Evolutionary conservation across 2,888 invertebrate species (phyloP).

Genomic region (Drosophila tanythrix): DNA sequence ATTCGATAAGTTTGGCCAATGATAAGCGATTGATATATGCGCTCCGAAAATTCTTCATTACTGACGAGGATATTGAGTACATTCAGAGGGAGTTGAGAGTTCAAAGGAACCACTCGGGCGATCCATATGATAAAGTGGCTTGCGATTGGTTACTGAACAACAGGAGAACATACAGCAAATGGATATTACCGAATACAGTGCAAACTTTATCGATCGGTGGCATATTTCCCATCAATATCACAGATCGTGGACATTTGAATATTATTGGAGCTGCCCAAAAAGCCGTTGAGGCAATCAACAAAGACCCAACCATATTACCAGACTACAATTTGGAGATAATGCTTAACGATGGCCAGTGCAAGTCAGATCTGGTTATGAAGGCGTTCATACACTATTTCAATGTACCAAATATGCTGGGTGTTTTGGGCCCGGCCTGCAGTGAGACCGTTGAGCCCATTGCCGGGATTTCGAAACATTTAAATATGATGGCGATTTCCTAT

Average conservation of each 20-base stretch:
- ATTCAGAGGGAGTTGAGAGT: slow-evolving; percentile 39
- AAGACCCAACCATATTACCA: slow-evolving; percentile 86
- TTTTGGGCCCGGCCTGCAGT: slow-evolving; percentile 92
- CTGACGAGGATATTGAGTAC: slow-evolving; percentile 38
- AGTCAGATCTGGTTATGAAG: slow-evolving; percentile 90
- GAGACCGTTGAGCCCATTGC: slow-evolving; percentile 93
- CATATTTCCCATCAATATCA: slow-evolving; percentile 88
- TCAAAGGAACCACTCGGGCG: neutral
- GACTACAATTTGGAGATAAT: slow-evolving; percentile 87
- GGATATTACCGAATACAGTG: slow-evolving; percentile 82
- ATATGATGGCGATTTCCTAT: slow-evolving; percentile 90
- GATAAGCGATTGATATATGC: slow-evolving; percentile 69
- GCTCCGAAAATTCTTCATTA: slow-evolving; percentile 65
- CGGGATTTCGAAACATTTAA: slow-evolving; percentile 90
- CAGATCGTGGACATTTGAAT: slow-evolving; percentile 86
- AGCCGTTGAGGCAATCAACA: slow-evolving; percentile 88
- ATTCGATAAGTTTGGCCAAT: slow-evolving; percentile 87
- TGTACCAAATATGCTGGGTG: slow-evolving; percentile 87
- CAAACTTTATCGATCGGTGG: slow-evolving; percentile 75
- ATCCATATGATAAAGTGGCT: slow-evolving; percentile 84
- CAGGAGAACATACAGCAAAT: slow-evolving; percentile 84
- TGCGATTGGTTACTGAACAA: slow-evolving; percentile 89
- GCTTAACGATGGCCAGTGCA: slow-evolving; percentile 89
- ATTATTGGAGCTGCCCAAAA: slow-evolving; percentile 87
- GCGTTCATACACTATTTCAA: slow-evolving; percentile 89